These are phyloP conservation scores for Potamilus streckersoni DNA, from an alignment of 1,140 invertebrate genomes.

Conservation along the genomic window DNA sequence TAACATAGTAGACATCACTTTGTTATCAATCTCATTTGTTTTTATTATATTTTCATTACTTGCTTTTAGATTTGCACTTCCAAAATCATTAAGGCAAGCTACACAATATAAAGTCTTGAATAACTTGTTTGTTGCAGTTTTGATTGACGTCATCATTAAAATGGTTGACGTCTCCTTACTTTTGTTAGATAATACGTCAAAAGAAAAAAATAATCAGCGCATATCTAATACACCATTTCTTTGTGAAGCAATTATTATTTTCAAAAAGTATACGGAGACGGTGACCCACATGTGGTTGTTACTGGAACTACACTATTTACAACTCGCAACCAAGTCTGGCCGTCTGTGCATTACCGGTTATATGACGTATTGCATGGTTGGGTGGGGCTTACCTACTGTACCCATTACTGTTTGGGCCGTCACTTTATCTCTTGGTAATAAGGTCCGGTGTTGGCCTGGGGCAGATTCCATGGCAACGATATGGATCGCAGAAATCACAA, in stretches of 20 bases:
- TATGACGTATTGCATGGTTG: constrained; percentile 11
- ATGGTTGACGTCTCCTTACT: not conserved
- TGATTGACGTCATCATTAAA: not conserved
- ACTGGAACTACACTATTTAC: constrained; percentile 5
- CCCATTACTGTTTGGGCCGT: constrained; percentile 12
- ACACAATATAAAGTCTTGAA: constrained; percentile 4
- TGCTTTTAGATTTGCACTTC: constrained; percentile 1
- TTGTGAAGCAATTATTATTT: constrained; percentile 9
- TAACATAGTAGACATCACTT: not conserved
- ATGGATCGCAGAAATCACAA: constrained; percentile 7
- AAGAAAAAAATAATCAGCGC: not conserved
- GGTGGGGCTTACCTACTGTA: constrained; percentile 10
- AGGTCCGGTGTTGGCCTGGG: constrained; percentile 5
- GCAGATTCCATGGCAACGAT: constrained; percentile 3
- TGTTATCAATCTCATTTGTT: constrained; percentile 7
- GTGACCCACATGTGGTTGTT: constrained; percentile 8
- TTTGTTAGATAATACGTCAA: not conserved
- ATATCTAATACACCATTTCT: not conserved
- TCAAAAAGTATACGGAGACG: not conserved
- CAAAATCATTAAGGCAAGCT: not conserved
- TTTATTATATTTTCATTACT: constrained; percentile 1
- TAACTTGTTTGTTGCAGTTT: not conserved
- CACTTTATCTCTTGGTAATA: constrained; percentile 4
- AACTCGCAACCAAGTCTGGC: not conserved
- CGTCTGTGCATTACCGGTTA: constrained; percentile 5